A percentile compares a stretch with the other conserved stretches of the same genome.
phyloP scores from a whole-genome alignment of 2,888 invertebrate genomes.

The Ceraclea dissimilis region DNA sequence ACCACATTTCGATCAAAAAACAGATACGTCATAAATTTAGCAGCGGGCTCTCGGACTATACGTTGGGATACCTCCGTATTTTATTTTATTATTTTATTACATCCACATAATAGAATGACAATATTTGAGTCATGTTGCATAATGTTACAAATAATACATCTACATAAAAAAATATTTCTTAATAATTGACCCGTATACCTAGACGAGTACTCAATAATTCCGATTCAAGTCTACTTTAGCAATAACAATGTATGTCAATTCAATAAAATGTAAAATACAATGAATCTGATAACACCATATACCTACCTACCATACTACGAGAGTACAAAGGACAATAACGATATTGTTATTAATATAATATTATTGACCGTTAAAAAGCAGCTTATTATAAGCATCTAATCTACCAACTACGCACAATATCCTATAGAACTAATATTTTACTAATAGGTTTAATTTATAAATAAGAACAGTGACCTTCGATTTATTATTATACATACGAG shows the following conservation, averaged over 20 bases:
- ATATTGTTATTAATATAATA: background rate
- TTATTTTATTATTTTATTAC: no score
- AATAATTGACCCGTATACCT: conserved; percentile 1
- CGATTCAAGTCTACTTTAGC: background rate
- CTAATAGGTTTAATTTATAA: conserved; percentile 1
- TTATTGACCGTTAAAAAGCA: background rate
- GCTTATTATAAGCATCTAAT: background rate
- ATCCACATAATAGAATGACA: no score
- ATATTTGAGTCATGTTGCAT: no score
- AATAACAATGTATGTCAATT: background rate
- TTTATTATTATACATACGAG: no score
- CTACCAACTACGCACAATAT: no score
- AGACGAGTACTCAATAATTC: background rate
- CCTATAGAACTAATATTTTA: background rate
- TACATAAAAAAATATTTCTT: background rate
- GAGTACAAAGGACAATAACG: background rate
- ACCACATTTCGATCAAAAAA: no score
- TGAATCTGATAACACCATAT: background rate
- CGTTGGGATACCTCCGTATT: no score
- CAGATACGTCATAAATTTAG: no score
- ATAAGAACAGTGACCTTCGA: background rate
- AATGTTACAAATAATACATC: background rate
- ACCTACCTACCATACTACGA: background rate
- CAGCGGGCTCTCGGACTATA: no score
- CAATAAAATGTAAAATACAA: background rate